Conservation (phyloP, 1,140 invertebrate genomes). For the Tribolium castaneum region DNA sequence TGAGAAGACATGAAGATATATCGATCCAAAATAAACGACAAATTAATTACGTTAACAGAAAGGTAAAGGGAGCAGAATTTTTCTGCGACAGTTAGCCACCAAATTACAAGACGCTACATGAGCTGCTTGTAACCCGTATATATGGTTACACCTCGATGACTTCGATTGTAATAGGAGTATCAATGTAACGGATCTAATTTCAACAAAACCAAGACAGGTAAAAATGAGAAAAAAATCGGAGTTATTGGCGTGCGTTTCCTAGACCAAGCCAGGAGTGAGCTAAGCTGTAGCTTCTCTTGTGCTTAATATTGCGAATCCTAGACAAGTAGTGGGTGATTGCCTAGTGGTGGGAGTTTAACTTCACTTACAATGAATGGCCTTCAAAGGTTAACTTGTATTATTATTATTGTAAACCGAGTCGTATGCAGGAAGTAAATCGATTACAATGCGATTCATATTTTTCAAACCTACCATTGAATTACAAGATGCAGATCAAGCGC, state of each 20-base stretch:
- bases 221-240: neutral
- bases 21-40: conserved; percentile 3
- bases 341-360: conserved; percentile 22
- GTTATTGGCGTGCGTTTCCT: too few relatives aligned
- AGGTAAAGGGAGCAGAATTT: neutral
- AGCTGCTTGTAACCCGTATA: neutral
- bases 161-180: neutral
- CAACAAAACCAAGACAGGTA: neutral
- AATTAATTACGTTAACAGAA: neutral
- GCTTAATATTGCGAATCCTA: conserved; percentile 29
- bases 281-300: conserved; percentile 6
- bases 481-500: conserved; percentile 25
- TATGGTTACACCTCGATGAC: neutral
- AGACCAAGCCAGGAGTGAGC: neutral
- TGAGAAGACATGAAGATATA: conserved; percentile 9
- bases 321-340: conserved; percentile 33
- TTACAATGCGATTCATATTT: conserved; percentile 27
- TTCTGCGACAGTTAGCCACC: neutral
- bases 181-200: neutral
- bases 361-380: conserved; percentile 35
- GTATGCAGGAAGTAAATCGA: conserved; percentile 24
- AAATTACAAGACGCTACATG: neutral
- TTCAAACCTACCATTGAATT: conserved; percentile 2
- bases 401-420: conserved; percentile 14
- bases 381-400: conserved; percentile 34